Base-by-base conservation (phyloP, 1,140 invertebrate genomes). In the Saxidomus purpurata region DNA sequence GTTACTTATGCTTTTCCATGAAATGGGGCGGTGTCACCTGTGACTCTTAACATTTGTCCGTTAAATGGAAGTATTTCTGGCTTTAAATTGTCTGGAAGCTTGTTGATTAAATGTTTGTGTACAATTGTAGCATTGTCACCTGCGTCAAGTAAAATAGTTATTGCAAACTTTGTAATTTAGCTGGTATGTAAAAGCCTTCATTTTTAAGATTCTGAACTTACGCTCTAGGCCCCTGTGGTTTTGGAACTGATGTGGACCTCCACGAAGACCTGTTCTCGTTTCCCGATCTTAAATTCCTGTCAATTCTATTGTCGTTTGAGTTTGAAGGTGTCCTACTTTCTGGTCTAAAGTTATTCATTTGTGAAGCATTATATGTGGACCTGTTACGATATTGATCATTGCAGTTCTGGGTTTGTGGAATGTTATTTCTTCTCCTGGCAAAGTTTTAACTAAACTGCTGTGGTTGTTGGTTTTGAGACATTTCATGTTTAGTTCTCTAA, bases 171-270 rank as follows among this genome's bases (percentile, higher is more conserved):
- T 52, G 40, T 49, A 79, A 28, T 25, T 79, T 17, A 47, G n/a
- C 43, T 79, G 76, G 76, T n/a, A 79, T 22, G 40, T 47, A 79
- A 28, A 79, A 79, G 17, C 74, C 74, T 49, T 79, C 74, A 25
- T 40, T 36, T 47, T 34, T 22, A 8, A 36, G 3, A 22, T 74
- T 38, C 36, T 74, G 19, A 31, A 17, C 28, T 79, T 47, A 17
- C 47, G n/a, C 19, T 40, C 25, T 40, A 47, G 36, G 13, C 40
- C 74, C 36, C 25, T 49, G 74, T 40, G 15, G 25, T 36, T 6
- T 40, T 79, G 34, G 43, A 13, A 8, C 6, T 43, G 38, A 15
- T 79, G 74, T 47, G 74, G 38, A n/a, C 40, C 74, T 79, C 74
- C 74, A 79, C 4, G 38, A 47, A 15, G 74, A 79, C 74, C 74